These are phyloP conservation scores for Allacma fusca DNA, from an alignment of 2,888 invertebrate genomes.

Conservation along the genomic window DNA sequence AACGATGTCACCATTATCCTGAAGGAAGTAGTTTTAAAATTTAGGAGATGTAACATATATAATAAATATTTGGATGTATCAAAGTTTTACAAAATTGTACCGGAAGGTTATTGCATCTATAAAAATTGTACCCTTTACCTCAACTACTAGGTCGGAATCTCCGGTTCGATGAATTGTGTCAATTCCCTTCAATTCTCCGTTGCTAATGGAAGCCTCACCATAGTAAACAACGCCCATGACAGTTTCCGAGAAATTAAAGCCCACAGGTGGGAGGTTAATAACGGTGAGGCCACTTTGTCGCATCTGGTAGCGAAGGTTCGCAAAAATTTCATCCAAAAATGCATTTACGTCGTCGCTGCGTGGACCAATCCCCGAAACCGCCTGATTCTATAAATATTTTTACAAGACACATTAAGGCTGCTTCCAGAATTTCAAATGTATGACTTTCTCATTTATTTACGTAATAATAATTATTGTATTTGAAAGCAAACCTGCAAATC, in stretches of 20 bases:
- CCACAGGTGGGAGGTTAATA: conserved; percentile 53
- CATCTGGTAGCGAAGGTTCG: conserved; percentile 50
- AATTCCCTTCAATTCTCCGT: conserved; percentile 58
- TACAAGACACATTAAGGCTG: too few relatives aligned
- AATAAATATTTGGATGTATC: too few relatives aligned
- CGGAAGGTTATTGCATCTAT: too few relatives aligned
- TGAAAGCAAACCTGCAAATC: not conserved
- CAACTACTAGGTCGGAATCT: conserved; percentile 3
- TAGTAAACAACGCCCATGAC: conserved; percentile 59
- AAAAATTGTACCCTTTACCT: too few relatives aligned
- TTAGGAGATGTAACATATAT: not conserved
- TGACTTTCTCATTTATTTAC: too few relatives aligned
- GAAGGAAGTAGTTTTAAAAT: not conserved
- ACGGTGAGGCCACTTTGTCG: conserved; percentile 52
- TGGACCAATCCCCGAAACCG: not conserved
- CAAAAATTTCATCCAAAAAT: conserved; percentile 50
- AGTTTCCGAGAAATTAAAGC: conserved; percentile 54
- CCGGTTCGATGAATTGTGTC: conserved; percentile 59
- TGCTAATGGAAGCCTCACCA: conserved; percentile 58
- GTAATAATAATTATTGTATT: not conserved
- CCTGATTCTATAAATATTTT: too few relatives aligned
- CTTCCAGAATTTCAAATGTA: too few relatives aligned
- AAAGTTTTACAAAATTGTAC: too few relatives aligned
- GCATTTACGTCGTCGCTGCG: conserved; percentile 15
- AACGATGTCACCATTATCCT: conserved; percentile 51